These are phyloP conservation scores for zebrafish (Danio rerio) DNA, from an alignment of 2,113 vertebrate genomes.

Conservation along the genomic window GRCz12tu NC_133187.1:39802501-39803000, in stretches of 20 bases:
- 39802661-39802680: neutral
- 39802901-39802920: slow-evolving; percentile 14
- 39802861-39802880: slow-evolving; percentile 8
- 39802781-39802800: slow-evolving; percentile 4
- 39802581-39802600: no score
- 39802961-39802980: slow-evolving; percentile 22
- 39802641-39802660: neutral
- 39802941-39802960: neutral
- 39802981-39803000: neutral
- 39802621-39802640: neutral
- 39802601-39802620: neutral
- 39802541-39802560: no score
- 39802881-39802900: slow-evolving; percentile 17
- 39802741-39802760: neutral
- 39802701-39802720: neutral
- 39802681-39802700: neutral
- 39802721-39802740: neutral
- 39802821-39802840: neutral
- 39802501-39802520: no score
- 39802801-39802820: neutral
- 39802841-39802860: neutral
- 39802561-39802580: no score
- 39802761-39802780: neutral
- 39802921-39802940: neutral
- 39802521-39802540: no score